Evolutionary conservation across 2,797 vertebrate genomes (phyloP).

Genomic region (Poecilia wingei): DNA sequence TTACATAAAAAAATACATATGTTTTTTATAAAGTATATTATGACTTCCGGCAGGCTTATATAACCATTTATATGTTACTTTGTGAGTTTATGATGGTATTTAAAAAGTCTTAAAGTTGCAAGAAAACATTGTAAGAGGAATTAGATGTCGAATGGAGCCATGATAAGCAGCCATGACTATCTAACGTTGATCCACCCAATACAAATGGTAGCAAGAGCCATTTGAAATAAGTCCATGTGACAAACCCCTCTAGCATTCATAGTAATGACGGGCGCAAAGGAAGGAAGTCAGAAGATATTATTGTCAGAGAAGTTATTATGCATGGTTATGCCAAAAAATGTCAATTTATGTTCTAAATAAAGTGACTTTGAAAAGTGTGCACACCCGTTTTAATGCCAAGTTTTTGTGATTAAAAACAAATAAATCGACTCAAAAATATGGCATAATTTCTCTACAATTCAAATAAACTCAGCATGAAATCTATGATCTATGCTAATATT

Average conservation of each 20-base stretch:
- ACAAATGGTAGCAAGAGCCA: slow-evolving; percentile 1
- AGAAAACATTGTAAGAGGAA: slow-evolving; percentile 12
- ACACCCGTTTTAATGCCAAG: neutral
- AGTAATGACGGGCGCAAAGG: slow-evolving; percentile 16
- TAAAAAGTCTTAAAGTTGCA: slow-evolving; percentile 3
- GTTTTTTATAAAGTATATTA: neutral
- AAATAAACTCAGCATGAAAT: neutral
- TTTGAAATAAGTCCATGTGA: slow-evolving; percentile 17
- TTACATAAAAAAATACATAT: neutral
- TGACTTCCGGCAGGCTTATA: neutral
- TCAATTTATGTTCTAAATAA: neutral
- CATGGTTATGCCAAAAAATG: neutral
- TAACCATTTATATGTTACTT: neutral
- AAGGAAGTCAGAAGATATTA: slow-evolving; percentile 14
- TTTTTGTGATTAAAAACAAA: neutral
- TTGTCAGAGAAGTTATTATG: slow-evolving; percentile 9
- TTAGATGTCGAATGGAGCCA: slow-evolving; percentile 1
- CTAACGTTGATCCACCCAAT: neutral
- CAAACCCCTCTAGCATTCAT: slow-evolving; percentile 20
- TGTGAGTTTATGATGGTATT: slow-evolving; percentile 3
- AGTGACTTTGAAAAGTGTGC: neutral
- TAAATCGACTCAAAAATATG: neutral
- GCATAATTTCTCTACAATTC: neutral
- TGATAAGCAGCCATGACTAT: slow-evolving; percentile 2
- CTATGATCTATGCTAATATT: neutral